These are phyloP conservation scores for Corella eumyota DNA, from an alignment of 23 tunicate species.

Conservation along the genomic window DNA sequence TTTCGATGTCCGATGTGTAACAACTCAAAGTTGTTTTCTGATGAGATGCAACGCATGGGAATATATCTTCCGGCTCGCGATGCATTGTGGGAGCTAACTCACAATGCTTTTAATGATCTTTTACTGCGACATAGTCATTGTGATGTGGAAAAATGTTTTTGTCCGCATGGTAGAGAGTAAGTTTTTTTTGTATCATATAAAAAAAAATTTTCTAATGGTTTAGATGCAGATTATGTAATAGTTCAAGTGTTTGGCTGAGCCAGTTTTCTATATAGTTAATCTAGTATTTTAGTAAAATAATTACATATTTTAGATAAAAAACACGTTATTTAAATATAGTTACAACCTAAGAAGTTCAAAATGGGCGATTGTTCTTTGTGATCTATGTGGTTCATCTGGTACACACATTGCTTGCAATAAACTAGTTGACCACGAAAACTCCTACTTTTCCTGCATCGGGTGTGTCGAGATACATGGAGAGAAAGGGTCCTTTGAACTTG, in stretches of 20 bases:
- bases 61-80: constrained; percentile 76
- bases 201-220: no score
- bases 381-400: constrained; percentile 62
- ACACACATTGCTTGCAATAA: constrained; percentile 56
- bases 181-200: constrained; percentile 8
- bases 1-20: constrained; percentile 94
- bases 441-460: constrained; percentile 19
- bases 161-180: constrained; percentile 73
- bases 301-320: background rate
- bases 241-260: no score
- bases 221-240: no score
- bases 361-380: constrained; percentile 71
- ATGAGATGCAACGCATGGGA: constrained; percentile 72
- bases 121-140: constrained; percentile 38
- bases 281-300: background rate
- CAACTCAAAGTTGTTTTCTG: constrained; percentile 20
- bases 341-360: constrained; percentile 22
- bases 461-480: constrained; percentile 18
- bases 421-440: constrained; percentile 11
- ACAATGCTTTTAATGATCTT: constrained; percentile 65
- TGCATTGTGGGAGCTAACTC: constrained; percentile 82
- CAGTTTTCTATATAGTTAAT: background rate
- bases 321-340: constrained; percentile 11
- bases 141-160: constrained; percentile 33
- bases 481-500: constrained; percentile 28